A percentile compares a stretch with the other conserved stretches of the same genome.
phyloP scores from a whole-genome alignment of 2,888 invertebrate species.

The Chymomyza caudatula region DNA sequence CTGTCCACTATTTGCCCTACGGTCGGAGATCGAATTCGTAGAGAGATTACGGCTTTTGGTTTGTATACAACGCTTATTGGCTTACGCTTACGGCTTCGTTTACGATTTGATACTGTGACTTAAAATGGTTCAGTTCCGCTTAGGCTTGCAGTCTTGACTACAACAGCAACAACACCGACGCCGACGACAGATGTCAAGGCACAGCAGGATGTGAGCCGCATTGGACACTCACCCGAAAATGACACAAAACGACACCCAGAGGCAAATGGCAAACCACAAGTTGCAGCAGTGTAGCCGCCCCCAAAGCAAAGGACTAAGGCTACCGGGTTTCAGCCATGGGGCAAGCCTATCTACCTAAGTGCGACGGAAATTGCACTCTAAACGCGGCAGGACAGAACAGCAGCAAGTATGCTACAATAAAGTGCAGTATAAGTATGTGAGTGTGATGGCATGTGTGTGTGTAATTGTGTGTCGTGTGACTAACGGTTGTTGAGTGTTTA shows the following conservation, averaged over 20 bases:
- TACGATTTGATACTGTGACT: neutral
- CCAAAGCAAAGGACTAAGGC: neutral
- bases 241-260: slow-evolving; percentile 2
- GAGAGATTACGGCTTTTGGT: no score
- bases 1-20: no score
- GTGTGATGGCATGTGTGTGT: neutral
- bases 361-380: neutral
- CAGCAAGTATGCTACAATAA: slow-evolving; percentile 65
- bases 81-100: neutral
- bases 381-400: slow-evolving; percentile 26
- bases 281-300: slow-evolving; percentile 35
- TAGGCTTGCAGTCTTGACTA: neutral
- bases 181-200: slow-evolving; percentile 19
- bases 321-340: neutral
- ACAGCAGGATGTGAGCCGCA: slow-evolving; percentile 40
- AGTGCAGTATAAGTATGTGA: slow-evolving; percentile 35
- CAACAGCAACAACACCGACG: neutral
- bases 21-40: no score
- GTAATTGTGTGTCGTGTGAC: neutral
- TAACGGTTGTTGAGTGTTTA: slow-evolving; percentile 75
- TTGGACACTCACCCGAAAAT: neutral
- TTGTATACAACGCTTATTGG: neutral
- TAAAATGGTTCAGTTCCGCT: neutral
- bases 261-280: slow-evolving; percentile 29
- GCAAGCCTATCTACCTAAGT: slow-evolving; percentile 7